Evolutionary conservation across 2,888 invertebrate genomes (phyloP).

Genomic region (Pristionchus exspectatus): DNA sequence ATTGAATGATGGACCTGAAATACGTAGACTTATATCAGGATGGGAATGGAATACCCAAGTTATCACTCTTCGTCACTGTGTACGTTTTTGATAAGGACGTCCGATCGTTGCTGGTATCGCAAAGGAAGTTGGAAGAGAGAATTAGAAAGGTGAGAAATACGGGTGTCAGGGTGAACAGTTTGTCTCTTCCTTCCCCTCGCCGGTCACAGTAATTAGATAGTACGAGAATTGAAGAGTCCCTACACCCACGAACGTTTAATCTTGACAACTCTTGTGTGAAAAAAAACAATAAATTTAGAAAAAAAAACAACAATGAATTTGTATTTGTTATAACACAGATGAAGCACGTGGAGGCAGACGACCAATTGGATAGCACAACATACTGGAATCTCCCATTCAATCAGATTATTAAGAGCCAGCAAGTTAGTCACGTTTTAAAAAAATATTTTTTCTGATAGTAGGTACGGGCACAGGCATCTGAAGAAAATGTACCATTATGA

Average conservation of each 20-base stretch:
- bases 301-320: not conserved
- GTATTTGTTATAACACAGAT: not conserved
- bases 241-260: too few species aligned
- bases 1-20: too few species aligned
- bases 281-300: not conserved
- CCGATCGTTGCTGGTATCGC: slow-evolving; percentile 63
- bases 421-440: slow-evolving; percentile 10
- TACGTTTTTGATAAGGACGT: slow-evolving; percentile 76
- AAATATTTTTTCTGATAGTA: not conserved
- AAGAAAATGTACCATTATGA: too few species aligned
- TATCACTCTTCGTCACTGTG: slow-evolving; percentile 68
- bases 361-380: slow-evolving; percentile 63
- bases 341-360: slow-evolving; percentile 58
- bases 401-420: slow-evolving; percentile 66
- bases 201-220: not conserved
- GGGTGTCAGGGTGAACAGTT: not conserved
- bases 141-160: slow-evolving; percentile 58
- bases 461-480: too few species aligned
- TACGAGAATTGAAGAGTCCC: too few species aligned
- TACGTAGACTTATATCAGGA: slow-evolving; percentile 56
- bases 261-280: too few species aligned
- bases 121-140: slow-evolving; percentile 64
- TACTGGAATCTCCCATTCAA: slow-evolving; percentile 71
- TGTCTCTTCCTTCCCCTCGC: not conserved
- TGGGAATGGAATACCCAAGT: slow-evolving; percentile 64